These are phyloP conservation scores for Macroteleia sp. DNA, from an alignment of 2,888 invertebrate genomes.

Conservation along the genomic window DNA sequence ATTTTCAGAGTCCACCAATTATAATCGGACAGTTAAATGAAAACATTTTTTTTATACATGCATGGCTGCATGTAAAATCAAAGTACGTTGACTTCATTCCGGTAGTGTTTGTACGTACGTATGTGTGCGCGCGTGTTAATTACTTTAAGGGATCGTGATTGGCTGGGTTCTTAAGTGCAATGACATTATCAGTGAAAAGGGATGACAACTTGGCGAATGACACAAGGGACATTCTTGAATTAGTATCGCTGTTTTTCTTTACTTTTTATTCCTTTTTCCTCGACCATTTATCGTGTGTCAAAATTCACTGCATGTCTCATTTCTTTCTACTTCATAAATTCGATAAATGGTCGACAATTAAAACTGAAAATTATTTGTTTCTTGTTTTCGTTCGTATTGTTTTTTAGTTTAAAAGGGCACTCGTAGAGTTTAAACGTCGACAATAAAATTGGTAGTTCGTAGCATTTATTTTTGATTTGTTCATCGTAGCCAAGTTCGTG, in stretches of 20 bases:
- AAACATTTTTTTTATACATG: conserved; percentile 77
- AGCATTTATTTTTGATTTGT: conserved; percentile 27
- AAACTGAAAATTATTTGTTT: conserved; percentile 1
- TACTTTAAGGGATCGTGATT: conserved; percentile 51
- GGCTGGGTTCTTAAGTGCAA: conserved; percentile 53
- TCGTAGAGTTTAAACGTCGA: conserved; percentile 25
- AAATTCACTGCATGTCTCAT: conserved; percentile 41
- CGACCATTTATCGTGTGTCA: conserved; percentile 27
- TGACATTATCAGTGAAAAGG: conserved; percentile 31
- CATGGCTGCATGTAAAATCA: conserved; percentile 78
- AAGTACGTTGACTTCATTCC: conserved; percentile 68
- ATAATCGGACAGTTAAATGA: conserved; percentile 16
- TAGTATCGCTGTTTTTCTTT: conserved; percentile 19
- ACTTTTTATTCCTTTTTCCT: conserved; percentile 11
- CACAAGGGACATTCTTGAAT: conserved; percentile 40
- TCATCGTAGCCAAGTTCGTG: conserved; percentile 24
- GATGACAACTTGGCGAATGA: conserved; percentile 32
- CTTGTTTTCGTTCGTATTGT: not conserved
- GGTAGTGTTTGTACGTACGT: conserved; percentile 76
- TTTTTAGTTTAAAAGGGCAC: conserved; percentile 8
- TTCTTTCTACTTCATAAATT: conserved; percentile 8
- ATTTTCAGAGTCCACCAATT: conserved; percentile 5
- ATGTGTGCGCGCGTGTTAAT: conserved; percentile 68
- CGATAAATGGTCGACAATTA: conserved; percentile 28
- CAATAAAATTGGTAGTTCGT: conserved; percentile 19